Conservation (phyloP, 2,888 invertebrate genomes). For the Digitonthophagus gazella region DNA sequence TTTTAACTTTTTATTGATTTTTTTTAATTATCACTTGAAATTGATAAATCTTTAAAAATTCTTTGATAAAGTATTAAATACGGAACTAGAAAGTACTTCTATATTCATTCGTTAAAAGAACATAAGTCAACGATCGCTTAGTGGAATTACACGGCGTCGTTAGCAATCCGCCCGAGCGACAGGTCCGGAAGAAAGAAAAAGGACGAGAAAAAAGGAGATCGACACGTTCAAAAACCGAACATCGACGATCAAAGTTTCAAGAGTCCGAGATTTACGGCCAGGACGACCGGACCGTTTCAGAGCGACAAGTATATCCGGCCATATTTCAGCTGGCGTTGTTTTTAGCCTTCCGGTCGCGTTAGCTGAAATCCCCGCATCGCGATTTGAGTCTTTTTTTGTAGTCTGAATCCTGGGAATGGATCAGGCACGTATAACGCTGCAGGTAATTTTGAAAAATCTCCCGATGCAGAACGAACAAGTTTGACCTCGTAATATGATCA, state of each 20-base stretch:
- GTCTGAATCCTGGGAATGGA: neutral
- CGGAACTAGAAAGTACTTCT: too few relatives aligned
- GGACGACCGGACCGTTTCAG: neutral
- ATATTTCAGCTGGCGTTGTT: neutral
- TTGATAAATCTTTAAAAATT: too few relatives aligned
- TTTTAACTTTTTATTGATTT: too few relatives aligned
- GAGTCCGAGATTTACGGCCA: neutral
- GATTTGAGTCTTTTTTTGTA: neutral
- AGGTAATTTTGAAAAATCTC: neutral
- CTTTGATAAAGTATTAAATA: too few relatives aligned
- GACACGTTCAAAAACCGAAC: neutral
- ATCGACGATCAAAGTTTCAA: neutral
- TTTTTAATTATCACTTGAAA: too few relatives aligned
- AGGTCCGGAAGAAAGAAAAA: neutral
- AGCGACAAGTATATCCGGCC: neutral
- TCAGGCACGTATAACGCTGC: neutral
- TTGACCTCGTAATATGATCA: neutral
- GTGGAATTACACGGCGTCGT: too few relatives aligned
- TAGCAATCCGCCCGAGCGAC: neutral
- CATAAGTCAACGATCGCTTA: too few relatives aligned
- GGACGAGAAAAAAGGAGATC: neutral
- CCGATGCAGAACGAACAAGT: neutral
- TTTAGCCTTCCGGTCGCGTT: neutral
- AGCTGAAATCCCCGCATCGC: neutral
- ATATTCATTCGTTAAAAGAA: too few relatives aligned